Conservation (phyloP, 1,140 invertebrate genomes). For the Anastrepha ludens region DNA sequence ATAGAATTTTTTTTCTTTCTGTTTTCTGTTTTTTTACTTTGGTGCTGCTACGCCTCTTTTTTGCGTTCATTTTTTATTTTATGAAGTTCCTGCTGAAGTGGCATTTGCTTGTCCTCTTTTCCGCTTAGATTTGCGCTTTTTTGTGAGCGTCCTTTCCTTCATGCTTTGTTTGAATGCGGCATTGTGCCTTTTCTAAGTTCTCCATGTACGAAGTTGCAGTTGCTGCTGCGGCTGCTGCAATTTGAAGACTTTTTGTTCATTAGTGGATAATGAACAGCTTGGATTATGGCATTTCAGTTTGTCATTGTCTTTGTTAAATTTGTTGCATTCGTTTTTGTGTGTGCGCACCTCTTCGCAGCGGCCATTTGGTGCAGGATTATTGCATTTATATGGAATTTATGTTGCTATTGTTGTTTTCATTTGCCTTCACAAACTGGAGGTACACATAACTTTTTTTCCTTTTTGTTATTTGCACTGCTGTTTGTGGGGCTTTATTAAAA, state of each 20-base stretch:
- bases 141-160: not conserved
- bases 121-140: conserved; percentile 35
- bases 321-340: conserved; percentile 41
- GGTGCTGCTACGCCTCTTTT: not conserved
- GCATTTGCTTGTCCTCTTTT: not conserved
- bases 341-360: not conserved
- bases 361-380: conserved; percentile 7
- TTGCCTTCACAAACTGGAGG: not conserved
- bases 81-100: not conserved
- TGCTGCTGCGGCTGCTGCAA: conserved; percentile 55
- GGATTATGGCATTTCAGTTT: conserved; percentile 51
- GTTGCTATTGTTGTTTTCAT: not conserved
- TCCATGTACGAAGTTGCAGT: conserved; percentile 48
- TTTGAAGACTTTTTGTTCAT: conserved; percentile 53
- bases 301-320: conserved; percentile 40
- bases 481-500: not conserved
- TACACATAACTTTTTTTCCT: not conserved
- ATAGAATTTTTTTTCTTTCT: not conserved
- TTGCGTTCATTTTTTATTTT: not conserved
- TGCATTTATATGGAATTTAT: conserved; percentile 1
- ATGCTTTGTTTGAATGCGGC: not conserved
- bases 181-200: not conserved
- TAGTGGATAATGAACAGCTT: conserved; percentile 53
- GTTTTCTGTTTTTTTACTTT: not conserved
- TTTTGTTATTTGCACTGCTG: not conserved